These are phyloP conservation scores for Lethrus apterus DNA, from an alignment of 1,140 invertebrate genomes.

Conservation along the genomic window DNA sequence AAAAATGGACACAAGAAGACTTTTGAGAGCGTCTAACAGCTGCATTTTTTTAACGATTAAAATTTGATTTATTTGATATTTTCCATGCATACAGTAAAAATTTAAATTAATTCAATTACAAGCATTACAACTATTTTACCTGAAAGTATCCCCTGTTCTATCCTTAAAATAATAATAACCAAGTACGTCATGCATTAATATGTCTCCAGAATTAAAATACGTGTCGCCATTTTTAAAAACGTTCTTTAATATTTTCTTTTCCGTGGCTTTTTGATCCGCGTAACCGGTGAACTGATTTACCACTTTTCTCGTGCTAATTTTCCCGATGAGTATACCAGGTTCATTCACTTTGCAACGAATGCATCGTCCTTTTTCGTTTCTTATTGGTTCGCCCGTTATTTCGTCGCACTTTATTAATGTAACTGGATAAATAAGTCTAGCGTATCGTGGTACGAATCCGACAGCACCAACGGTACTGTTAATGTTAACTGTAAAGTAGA, in stretches of 20 bases:
- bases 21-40: too few species aligned
- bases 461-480: conserved; percentile 84
- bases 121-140: too few species aligned
- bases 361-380: conserved; percentile 68
- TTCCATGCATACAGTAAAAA: too few species aligned
- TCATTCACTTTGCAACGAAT: conserved; percentile 68
- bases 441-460: conserved; percentile 78
- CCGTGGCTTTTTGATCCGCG: conserved; percentile 78
- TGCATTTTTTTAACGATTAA: too few species aligned
- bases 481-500: conserved; percentile 86
- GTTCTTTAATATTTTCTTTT: conserved; percentile 83
- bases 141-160: conserved; percentile 91
- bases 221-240: conserved; percentile 82
- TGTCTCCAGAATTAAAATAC: conserved; percentile 89
- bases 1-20: too few species aligned
- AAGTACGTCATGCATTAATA: conserved; percentile 81
- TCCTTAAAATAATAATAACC: conserved; percentile 96
- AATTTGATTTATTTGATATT: too few species aligned
- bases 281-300: conserved; percentile 73
- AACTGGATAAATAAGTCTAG: conserved; percentile 59
- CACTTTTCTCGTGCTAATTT: conserved; percentile 69
- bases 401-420: conserved; percentile 75
- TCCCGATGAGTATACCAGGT: conserved; percentile 63
- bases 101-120: too few species aligned
- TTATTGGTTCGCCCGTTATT: conserved; percentile 68